phyloP scores from a whole-genome alignment of 2,797 vertebrate genomes.

The Oreortyx pictus region DNA sequence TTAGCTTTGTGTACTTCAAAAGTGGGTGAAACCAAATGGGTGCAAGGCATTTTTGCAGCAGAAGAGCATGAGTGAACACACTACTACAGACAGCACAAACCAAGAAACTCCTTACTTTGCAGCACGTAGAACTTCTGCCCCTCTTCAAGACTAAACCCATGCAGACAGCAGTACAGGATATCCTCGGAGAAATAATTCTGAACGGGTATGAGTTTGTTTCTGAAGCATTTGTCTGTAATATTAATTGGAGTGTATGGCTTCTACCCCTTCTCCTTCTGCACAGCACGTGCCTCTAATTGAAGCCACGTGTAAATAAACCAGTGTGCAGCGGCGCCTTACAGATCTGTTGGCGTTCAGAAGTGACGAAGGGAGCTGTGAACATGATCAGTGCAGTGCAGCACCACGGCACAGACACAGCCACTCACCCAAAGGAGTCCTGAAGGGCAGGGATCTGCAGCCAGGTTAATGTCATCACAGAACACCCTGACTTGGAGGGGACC shows the following conservation, averaged over 20 bases:
- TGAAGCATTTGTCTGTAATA: background rate
- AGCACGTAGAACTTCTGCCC: fast-evolving
- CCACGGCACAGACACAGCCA: background rate
- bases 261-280: background rate
- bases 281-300: background rate
- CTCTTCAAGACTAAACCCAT: fast-evolving
- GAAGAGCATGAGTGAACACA: fast-evolving
- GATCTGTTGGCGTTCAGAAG: too few relatives aligned
- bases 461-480: too few relatives aligned
- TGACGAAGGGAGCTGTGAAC: background rate
- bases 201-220: fast-evolving
- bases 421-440: background rate
- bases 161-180: background rate
- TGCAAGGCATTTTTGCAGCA: background rate
- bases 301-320: background rate
- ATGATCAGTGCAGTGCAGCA: background rate
- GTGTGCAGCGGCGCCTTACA: background rate
- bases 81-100: fast-evolving
- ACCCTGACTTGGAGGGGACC: too few relatives aligned
- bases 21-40: fast-evolving
- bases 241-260: too few relatives aligned
- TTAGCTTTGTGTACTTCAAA: background rate
- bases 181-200: fast-evolving
- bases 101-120: background rate
- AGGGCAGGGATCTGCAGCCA: background rate